phyloP scores from a whole-genome alignment of 2,797 vertebrate species.

The Eulemur albifrons region DNA sequence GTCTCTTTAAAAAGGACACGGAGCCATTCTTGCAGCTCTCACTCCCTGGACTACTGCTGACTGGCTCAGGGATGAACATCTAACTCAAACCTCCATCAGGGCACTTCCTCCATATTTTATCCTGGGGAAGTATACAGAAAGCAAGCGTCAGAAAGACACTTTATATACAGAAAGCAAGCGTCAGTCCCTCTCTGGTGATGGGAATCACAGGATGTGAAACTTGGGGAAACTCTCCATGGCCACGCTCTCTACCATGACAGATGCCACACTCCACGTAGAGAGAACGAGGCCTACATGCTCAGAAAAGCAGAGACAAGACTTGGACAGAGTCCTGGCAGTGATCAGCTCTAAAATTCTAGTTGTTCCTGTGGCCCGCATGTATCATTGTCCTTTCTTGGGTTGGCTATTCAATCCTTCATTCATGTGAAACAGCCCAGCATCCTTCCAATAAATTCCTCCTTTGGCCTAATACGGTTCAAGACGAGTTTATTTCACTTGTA shows the following conservation, averaged over 20 bases:
- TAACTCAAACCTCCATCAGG: not conserved
- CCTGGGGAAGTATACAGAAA: not conserved
- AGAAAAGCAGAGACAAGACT: not conserved
- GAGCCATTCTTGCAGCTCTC: not conserved
- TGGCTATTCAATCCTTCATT: not conserved
- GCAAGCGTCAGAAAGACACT: not conserved
- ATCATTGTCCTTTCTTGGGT: not conserved
- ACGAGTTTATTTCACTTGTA: slow-evolving; percentile 9
- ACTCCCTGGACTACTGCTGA: not conserved
- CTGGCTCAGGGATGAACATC: not conserved
- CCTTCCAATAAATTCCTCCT: slow-evolving; percentile 36
- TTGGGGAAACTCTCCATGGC: not conserved
- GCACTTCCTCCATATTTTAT: not conserved
- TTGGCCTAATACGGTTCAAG: not conserved
- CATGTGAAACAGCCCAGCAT: not conserved
- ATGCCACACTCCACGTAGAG: not conserved
- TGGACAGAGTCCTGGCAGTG: not conserved
- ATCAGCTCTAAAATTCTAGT: not conserved
- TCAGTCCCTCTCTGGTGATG: not conserved
- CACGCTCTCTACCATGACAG: not conserved
- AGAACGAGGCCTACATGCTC: not conserved
- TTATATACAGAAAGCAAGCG: not conserved
- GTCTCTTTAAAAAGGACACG: not conserved
- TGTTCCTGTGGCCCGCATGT: not conserved
- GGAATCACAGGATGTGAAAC: not conserved